A percentile compares a stretch with the other conserved stretches of the same genome.
These are phyloP conservation scores for Scleropages formosus DNA, from an alignment of 2,797 vertebrate genomes.

Conservation along the genomic window DNA sequence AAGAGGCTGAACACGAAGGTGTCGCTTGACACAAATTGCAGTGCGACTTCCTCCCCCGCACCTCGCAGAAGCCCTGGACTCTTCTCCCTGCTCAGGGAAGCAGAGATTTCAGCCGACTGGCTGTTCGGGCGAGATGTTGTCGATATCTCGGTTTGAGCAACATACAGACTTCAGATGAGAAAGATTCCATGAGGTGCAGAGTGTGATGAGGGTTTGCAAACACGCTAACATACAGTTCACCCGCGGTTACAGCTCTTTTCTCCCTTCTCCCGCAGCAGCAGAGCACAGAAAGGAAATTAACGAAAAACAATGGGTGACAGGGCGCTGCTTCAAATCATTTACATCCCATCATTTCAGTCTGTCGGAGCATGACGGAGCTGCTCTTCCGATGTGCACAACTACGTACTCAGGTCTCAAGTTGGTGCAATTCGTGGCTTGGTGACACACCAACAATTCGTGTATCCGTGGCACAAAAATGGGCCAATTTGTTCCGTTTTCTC, in stretches of 20 bases:
- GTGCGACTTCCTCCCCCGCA: constrained; percentile 12
- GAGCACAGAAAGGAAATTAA: no score
- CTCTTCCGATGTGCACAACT: constrained; percentile 40
- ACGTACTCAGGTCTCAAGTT: constrained; percentile 56
- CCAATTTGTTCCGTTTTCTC: neutral
- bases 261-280: neutral
- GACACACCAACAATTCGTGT: constrained; percentile 23
- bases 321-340: constrained; percentile 33
- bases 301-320: constrained; percentile 21
- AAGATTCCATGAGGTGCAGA: neutral
- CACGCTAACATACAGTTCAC: neutral
- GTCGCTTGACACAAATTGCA: constrained; percentile 9
- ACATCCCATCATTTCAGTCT: constrained; percentile 38
- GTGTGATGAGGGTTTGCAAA: constrained; percentile 7
- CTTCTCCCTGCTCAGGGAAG: constrained; percentile 13
- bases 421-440: constrained; percentile 46
- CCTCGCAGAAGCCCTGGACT: neutral
- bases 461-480: constrained; percentile 24
- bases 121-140: no score
- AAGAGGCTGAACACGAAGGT: constrained; percentile 9
- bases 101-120: no score
- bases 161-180: neutral
- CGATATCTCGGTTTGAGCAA: no score
- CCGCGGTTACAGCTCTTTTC: no score
- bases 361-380: constrained; percentile 41